Conservation (phyloP, 1,140 invertebrate species). For the Drosophila carrolli region DNA sequence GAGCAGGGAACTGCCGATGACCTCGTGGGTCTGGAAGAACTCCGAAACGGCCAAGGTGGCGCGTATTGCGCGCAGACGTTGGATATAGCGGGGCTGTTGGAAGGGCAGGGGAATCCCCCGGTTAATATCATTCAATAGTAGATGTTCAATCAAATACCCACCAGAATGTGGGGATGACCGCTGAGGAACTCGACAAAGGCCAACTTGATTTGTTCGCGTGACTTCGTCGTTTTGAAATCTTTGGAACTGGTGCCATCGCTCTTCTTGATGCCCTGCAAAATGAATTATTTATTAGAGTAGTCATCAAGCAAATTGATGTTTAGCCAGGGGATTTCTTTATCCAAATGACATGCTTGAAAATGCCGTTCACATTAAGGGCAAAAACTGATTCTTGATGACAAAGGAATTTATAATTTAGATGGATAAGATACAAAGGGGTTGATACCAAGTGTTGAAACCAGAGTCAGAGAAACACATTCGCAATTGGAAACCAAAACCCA, state of each 20-base stretch:
- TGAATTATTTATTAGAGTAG: too few species aligned
- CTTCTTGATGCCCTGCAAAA: slow-evolving; percentile 91
- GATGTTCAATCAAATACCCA: slow-evolving; percentile 85
- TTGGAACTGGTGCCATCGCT: slow-evolving; percentile 95
- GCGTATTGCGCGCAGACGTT: slow-evolving; percentile 93
- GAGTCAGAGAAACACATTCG: too few species aligned
- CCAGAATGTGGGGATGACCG: slow-evolving; percentile 91
- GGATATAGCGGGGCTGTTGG: slow-evolving; percentile 92
- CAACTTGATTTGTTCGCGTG: slow-evolving; percentile 91
- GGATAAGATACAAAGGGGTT: too few species aligned
- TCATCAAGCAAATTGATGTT: too few species aligned
- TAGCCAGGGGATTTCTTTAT: too few species aligned
- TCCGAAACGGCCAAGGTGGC: slow-evolving; percentile 92
- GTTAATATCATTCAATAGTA: background rate
- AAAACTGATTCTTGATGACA: too few species aligned
- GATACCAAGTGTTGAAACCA: too few species aligned
- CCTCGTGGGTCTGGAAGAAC: slow-evolving; percentile 96
- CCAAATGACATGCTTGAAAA: too few species aligned
- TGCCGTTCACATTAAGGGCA: too few species aligned
- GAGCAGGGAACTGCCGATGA: slow-evolving; percentile 98
- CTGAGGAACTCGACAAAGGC: slow-evolving; percentile 93
- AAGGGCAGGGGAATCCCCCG: background rate
- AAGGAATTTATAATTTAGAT: too few species aligned
- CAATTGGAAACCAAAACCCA: slow-evolving; percentile 2
- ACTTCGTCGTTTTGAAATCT: slow-evolving; percentile 98